phyloP scores from a whole-genome alignment of 2,888 invertebrate species.

The Halictus quadricinctus region DNA sequence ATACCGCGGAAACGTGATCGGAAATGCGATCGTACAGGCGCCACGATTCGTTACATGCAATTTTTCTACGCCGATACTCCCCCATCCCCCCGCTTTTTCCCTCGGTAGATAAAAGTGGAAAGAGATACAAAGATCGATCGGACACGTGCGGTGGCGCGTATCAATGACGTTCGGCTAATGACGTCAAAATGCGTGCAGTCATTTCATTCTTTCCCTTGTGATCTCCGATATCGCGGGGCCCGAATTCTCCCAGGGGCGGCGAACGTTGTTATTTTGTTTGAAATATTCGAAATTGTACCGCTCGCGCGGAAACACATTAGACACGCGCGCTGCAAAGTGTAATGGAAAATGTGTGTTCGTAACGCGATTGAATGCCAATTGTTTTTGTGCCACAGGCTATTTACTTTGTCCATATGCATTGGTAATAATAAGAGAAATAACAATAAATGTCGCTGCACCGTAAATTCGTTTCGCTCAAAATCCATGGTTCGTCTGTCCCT shows the following conservation, averaged over 20 bases:
- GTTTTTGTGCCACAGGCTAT: not conserved
- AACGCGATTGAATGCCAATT: not conserved
- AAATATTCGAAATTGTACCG: not conserved
- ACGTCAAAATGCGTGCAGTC: slow-evolving; percentile 52
- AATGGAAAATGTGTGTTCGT: not conserved
- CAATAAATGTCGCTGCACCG: not conserved
- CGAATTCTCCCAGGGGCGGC: not conserved
- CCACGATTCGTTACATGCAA: slow-evolving; percentile 72
- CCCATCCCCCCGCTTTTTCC: slow-evolving; percentile 8
- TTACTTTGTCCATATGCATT: not conserved
- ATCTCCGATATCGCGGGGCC: not conserved
- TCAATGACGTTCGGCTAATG: slow-evolving; percentile 53
- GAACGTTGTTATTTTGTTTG: not conserved
- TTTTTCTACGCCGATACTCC: slow-evolving; percentile 67
- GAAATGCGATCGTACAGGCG: slow-evolving; percentile 71
- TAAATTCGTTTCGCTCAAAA: not conserved
- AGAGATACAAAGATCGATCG: slow-evolving; percentile 54
- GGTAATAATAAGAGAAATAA: not conserved
- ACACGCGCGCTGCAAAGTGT: not conserved
- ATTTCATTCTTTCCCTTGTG: slow-evolving; percentile 24
- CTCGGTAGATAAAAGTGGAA: slow-evolving; percentile 56
- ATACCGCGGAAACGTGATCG: slow-evolving; percentile 78
- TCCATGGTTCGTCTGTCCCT: not conserved
- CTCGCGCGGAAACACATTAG: not conserved
- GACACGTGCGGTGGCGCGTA: slow-evolving; percentile 47